These are phyloP conservation scores for Drosophila neutralis DNA, from an alignment of 2,888 invertebrate species.

Conservation along the genomic window DNA sequence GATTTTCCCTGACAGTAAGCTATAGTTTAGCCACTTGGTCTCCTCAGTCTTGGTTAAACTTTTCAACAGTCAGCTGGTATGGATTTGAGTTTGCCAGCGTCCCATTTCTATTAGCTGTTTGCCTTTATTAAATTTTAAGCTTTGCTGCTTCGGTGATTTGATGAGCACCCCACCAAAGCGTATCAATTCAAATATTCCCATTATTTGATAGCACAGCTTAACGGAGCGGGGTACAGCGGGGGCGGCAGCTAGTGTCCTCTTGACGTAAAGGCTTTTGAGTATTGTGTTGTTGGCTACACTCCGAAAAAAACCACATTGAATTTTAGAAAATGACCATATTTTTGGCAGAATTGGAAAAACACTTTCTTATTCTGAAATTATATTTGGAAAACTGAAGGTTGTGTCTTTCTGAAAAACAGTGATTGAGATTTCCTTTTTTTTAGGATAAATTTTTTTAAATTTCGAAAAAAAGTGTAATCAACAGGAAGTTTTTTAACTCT, in stretches of 20 bases:
- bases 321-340: neutral
- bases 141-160: slow-evolving; percentile 66
- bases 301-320: neutral
- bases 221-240: slow-evolving; percentile 18
- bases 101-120: slow-evolving; percentile 43
- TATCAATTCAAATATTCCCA: slow-evolving; percentile 75
- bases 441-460: neutral
- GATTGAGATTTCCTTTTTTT: neutral
- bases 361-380: neutral
- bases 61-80: slow-evolving; percentile 46
- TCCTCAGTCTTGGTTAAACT: slow-evolving; percentile 18
- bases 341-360: neutral
- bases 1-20: slow-evolving; percentile 52
- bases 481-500: neutral
- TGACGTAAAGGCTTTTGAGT: slow-evolving; percentile 19
- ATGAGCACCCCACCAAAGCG: slow-evolving; percentile 68
- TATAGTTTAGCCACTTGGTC: slow-evolving; percentile 11
- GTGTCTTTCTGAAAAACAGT: neutral
- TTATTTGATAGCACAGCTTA: slow-evolving; percentile 27
- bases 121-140: slow-evolving; percentile 72
- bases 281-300: slow-evolving; percentile 1
- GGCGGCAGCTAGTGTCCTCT: slow-evolving; percentile 25
- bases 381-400: neutral
- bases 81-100: slow-evolving; percentile 30
- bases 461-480: neutral